Percentiles rank a stretch among this genome's conserved stretches.
phyloP scores from a whole-genome alignment of 2,797 vertebrate species.

The Danio albolineatus region DNA sequence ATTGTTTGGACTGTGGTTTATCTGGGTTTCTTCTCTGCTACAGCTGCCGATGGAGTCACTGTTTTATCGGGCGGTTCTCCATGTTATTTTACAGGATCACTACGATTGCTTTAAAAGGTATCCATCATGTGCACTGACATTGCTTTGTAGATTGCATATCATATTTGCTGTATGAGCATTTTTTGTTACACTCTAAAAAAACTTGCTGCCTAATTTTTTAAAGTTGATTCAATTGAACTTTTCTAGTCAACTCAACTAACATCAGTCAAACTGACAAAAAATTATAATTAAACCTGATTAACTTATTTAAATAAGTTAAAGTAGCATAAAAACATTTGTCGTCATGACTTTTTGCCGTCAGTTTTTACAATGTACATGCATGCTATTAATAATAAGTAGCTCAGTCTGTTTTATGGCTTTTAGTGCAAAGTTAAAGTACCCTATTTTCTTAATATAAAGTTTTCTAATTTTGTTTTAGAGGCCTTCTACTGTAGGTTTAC shows the following conservation, averaged over 20 bases:
- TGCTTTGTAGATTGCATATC: background rate
- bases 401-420: background rate
- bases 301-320: no score
- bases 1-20: background rate
- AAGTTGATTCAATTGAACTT: no score
- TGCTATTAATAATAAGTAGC: background rate
- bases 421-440: background rate
- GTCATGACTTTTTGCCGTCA: no score
- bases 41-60: constrained; percentile 94
- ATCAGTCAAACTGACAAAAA: no score
- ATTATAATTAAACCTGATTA: no score
- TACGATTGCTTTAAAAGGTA: constrained; percentile 91
- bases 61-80: constrained; percentile 95
- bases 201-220: no score
- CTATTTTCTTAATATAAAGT: no score
- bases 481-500: no score
- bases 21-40: constrained; percentile 53
- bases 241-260: no score
- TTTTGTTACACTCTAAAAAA: background rate
- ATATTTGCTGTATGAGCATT: background rate
- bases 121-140: background rate
- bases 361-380: no score
- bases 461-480: no score
- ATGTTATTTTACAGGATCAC: constrained; percentile 92
- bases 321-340: no score